Evolutionary conservation across 1,140 invertebrate species (phyloP).

Genomic region (Gonioctena quinquepunctata): DNA sequence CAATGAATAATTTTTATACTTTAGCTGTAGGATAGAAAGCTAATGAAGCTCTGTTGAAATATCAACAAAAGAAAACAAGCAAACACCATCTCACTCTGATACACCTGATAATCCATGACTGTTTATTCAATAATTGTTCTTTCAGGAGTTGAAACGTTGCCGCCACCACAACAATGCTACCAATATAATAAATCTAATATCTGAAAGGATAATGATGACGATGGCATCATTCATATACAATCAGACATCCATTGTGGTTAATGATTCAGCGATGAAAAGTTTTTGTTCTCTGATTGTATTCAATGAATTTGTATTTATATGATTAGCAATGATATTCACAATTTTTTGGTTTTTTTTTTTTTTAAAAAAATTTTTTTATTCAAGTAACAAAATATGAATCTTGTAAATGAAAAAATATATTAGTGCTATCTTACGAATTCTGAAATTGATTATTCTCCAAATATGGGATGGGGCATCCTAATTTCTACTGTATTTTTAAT

Average conservation of each 20-base stretch:
- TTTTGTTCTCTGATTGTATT: neutral
- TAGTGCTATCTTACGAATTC: too few species aligned
- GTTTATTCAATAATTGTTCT: neutral
- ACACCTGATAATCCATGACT: neutral
- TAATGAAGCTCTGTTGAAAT: neutral
- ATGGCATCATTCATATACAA: neutral
- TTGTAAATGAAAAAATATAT: too few species aligned
- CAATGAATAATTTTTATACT: too few species aligned
- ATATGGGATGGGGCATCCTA: too few species aligned
- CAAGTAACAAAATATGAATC: too few species aligned
- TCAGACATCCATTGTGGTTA: neutral
- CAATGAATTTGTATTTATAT: neutral
- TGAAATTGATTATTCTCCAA: too few species aligned
- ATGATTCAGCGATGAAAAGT: neutral
- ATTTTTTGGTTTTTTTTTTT: too few species aligned
- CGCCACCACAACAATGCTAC: neutral
- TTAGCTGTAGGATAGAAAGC: too few species aligned
- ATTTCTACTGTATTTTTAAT: too few species aligned
- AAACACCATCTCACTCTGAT: neutral
- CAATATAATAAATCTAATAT: neutral
- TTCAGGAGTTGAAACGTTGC: neutral
- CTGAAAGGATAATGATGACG: neutral
- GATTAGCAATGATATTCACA: too few species aligned
- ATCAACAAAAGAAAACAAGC: neutral
- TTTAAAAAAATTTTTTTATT: too few species aligned